Evolutionary conservation across 1,140 invertebrate species (phyloP).

Genomic region (Bemisia tabaci): DNA sequence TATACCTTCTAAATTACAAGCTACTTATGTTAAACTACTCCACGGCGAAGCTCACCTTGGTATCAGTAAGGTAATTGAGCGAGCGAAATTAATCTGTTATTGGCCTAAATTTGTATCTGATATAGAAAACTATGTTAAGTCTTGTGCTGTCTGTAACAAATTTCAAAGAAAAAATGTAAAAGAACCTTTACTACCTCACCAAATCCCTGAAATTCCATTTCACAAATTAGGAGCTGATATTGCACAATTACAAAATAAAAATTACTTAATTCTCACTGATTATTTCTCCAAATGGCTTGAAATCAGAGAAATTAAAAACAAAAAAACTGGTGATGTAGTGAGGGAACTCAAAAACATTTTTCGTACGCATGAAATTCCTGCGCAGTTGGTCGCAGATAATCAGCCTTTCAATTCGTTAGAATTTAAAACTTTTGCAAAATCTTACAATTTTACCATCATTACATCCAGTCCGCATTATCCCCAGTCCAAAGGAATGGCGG

Average conservation of each 20-base stretch:
- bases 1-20: slow-evolving; percentile 27
- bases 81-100: slow-evolving; percentile 26
- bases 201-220: too few species aligned
- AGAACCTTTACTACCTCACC: slow-evolving; percentile 23
- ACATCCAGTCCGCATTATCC: slow-evolving; percentile 19
- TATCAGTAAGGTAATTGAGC: slow-evolving; percentile 30
- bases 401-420: slow-evolving; percentile 12
- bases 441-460: slow-evolving; percentile 12
- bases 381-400: slow-evolving; percentile 14
- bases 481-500: slow-evolving; percentile 17
- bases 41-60: slow-evolving; percentile 26
- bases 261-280: slow-evolving; percentile 14
- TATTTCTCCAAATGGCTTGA: slow-evolving; percentile 18
- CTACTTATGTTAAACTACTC: slow-evolving; percentile 27
- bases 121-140: too few species aligned
- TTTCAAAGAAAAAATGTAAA: slow-evolving; percentile 17
- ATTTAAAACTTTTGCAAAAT: slow-evolving; percentile 9
- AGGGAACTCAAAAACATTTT: slow-evolving; percentile 14
- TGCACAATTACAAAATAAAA: too few species aligned
- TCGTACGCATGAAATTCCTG: slow-evolving; percentile 12
- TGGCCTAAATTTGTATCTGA: slow-evolving; percentile 26
- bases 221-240: too few species aligned
- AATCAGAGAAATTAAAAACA: slow-evolving; percentile 17
- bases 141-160: too few species aligned
- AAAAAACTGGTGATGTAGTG: slow-evolving; percentile 3